Evolutionary conservation across 2,888 invertebrate genomes (phyloP), one percentile per base, ranked within the genome.

Genomic region (Megastigmus dorsalis): DNA sequence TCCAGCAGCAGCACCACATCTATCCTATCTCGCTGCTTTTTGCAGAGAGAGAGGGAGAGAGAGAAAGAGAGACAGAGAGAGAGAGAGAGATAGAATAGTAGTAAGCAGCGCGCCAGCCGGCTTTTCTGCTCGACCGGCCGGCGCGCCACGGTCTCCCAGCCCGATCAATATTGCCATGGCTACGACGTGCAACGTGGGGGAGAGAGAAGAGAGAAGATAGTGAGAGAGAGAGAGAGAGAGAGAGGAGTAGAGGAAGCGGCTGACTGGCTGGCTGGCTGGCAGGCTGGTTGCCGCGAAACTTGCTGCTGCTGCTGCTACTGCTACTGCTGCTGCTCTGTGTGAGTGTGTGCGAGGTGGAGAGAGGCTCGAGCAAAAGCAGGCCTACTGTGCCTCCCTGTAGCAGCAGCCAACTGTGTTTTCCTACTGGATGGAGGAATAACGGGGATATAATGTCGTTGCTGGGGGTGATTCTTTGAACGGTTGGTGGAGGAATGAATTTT

Each of bases 151-250:
- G 73, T 67, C 15, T 48, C 57, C 50, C 69, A 52, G 26, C 52
- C 78, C 79, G 85, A 85, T 86, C 86, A 86, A 86, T 86, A 86
- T 86, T 85, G 84, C 86, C 85, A 86, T 85, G 85, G 77, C 81
- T 84, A 86, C 86, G 83, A 76, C 28, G 67, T 15, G 36, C 60
- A 15, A 52, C 52, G 68, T 9, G 48, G 6, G 10, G 4, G 33
- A 38, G 63, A 38, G 26, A n/a, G n/a, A 5, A 10, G 28, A 13
- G 57, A 9, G 26, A 43, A 28, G 36, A 43, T 18, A 54, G 20
- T 6, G 38, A 9, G 66, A 50, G 63, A 50, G 50, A n/a, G 63
- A 63, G 63, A 52, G 52, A 52, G 26, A 41, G 45, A 41, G 20
- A 18, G 45, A 45, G 45, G n/a, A n/a, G n/a, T n/a, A 45, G 18